Conservation (phyloP, 2,888 invertebrate genomes). For the Ophion obscuratus region DNA sequence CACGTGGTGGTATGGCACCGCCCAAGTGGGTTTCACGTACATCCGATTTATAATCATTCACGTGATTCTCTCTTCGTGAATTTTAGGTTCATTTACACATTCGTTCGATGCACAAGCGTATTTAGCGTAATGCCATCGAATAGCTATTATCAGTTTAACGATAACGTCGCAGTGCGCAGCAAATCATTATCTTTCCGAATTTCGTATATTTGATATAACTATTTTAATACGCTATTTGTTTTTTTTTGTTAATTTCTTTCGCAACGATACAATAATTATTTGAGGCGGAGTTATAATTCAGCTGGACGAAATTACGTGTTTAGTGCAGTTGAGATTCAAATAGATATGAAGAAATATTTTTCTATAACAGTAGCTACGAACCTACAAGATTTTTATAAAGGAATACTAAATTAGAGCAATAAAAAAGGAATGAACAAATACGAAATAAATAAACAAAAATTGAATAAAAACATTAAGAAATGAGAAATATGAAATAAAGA, state of each 20-base stretch:
- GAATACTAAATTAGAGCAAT: too few species aligned
- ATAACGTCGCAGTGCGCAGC: neutral
- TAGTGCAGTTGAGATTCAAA: neutral
- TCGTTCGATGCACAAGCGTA: slow-evolving; percentile 11
- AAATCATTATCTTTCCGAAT: neutral
- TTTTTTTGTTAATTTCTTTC: neutral
- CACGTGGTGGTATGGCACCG: too few species aligned
- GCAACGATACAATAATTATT: neutral
- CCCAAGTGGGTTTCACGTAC: slow-evolving; percentile 56
- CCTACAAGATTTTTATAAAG: too few species aligned
- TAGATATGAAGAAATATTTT: too few species aligned
- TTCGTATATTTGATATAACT: neutral
- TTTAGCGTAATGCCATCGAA: slow-evolving; percentile 21
- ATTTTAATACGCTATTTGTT: neutral
- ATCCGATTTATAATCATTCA: slow-evolving; percentile 55
- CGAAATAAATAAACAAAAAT: too few species aligned
- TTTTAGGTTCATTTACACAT: slow-evolving; percentile 46
- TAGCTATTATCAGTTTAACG: slow-evolving; percentile 16
- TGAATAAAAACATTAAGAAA: too few species aligned
- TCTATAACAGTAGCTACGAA: too few species aligned
- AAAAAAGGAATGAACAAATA: too few species aligned
- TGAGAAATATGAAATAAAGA: too few species aligned
- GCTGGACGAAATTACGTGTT: neutral
- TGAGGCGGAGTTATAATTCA: neutral
- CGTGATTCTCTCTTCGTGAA: slow-evolving; percentile 58